A percentile compares a stretch with the other conserved stretches of the same genome.
phyloP scores from a whole-genome alignment of 2,888 invertebrate genomes.

The Eremobia ochroleuca region DNA sequence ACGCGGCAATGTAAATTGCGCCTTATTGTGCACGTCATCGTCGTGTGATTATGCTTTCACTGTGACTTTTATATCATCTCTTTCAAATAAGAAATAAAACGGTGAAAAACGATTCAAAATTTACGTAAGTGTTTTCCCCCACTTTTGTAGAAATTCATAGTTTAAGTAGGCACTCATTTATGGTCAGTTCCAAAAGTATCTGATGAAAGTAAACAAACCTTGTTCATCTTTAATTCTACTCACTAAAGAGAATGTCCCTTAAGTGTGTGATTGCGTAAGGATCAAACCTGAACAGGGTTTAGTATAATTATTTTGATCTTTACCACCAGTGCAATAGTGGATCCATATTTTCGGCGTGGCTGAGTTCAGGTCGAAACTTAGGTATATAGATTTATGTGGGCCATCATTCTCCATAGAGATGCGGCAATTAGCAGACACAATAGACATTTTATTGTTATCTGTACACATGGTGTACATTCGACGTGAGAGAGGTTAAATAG shows the following conservation, averaged over 20 bases:
- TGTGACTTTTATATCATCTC: background rate
- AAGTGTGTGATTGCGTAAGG: background rate
- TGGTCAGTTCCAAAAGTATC: background rate
- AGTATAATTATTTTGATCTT: background rate
- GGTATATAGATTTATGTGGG: too few relatives aligned
- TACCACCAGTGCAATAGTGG: background rate
- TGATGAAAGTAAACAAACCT: background rate
- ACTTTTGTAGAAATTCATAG: background rate
- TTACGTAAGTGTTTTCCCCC: background rate
- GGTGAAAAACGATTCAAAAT: too few relatives aligned
- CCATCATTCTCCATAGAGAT: background rate
- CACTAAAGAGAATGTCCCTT: background rate
- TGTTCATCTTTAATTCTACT: background rate
- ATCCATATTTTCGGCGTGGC: background rate
- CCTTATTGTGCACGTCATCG: background rate
- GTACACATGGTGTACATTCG: too few relatives aligned
- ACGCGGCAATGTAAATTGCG: background rate
- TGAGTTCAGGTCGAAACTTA: background rate
- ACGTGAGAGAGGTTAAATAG: too few relatives aligned
- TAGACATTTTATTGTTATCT: too few relatives aligned
- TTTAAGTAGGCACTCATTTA: background rate
- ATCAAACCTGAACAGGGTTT: background rate
- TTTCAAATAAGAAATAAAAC: background rate
- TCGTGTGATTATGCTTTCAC: background rate
- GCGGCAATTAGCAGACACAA: too few relatives aligned